A percentile compares a stretch with the other conserved stretches of the same genome.
These are phyloP conservation scores for Lissonota sp. DNA, from an alignment of 2,888 invertebrate species.

Conservation along the genomic window DNA sequence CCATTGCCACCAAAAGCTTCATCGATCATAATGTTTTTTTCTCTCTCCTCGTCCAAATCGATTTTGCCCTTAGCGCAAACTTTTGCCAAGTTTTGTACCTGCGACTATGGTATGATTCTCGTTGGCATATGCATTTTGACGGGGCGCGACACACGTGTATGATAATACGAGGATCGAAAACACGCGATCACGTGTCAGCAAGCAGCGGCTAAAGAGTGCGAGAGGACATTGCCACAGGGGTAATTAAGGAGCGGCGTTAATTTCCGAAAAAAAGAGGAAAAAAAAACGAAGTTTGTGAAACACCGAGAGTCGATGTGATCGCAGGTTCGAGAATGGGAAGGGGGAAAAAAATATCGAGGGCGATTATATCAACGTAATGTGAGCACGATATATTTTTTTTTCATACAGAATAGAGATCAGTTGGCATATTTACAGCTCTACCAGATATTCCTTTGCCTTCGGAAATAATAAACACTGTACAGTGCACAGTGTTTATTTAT, in stretches of 20 bases:
- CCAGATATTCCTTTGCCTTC: too few relatives aligned
- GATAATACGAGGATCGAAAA: slow-evolving; percentile 43
- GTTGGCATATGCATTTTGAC: slow-evolving; percentile 18
- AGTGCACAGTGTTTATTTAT: too few relatives aligned
- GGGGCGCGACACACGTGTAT: slow-evolving; percentile 51
- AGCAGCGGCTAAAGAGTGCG: slow-evolving; percentile 32
- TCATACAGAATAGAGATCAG: slow-evolving; percentile 43
- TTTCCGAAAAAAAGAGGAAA: slow-evolving; percentile 59
- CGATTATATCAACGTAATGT: slow-evolving; percentile 66
- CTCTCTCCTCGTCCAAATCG: background rate
- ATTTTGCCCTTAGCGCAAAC: slow-evolving; percentile 22
- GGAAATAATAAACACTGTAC: too few relatives aligned
- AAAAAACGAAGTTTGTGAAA: slow-evolving; percentile 27
- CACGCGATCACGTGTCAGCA: slow-evolving; percentile 59
- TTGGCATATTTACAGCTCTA: slow-evolving; percentile 40
- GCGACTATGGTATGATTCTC: slow-evolving; percentile 12
- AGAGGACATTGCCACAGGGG: slow-evolving; percentile 68
- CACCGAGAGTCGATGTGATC: slow-evolving; percentile 47
- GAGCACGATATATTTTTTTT: slow-evolving; percentile 45
- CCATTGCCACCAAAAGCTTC: slow-evolving; percentile 10
- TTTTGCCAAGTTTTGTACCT: slow-evolving; percentile 23
- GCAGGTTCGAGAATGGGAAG: slow-evolving; percentile 45
- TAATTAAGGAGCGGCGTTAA: slow-evolving; percentile 72
- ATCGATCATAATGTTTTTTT: background rate
- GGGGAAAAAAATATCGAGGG: slow-evolving; percentile 48